Base-by-base conservation (phyloP, 2,888 invertebrate genomes). In the Parthenolecanium corni region DNA sequence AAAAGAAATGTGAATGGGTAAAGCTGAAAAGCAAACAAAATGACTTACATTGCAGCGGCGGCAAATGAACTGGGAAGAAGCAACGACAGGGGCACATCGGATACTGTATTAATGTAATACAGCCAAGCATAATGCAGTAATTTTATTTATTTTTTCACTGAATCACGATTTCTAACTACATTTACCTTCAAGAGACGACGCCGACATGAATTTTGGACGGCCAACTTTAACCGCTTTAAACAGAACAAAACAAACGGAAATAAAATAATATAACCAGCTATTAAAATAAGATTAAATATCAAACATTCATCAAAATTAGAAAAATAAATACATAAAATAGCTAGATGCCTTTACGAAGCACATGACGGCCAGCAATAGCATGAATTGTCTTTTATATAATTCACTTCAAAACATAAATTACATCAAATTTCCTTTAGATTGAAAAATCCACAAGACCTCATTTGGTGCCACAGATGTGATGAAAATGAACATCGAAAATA, bases 221-320 rank as follows among this genome's bases (percentile, higher is more conserved):
- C 75, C 74, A 70, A 76, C 73, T 73, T 73, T 74, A 68, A 76
- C 72, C 71, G 76, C 76, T 76, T 74, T 72, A 75, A 75, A 73
- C 74, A 73, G 71, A 53, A 53, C 3, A 42, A 52, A 52, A 23
- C 23, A 23, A 52, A 31, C n/a, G 16, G 24, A 47, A 64, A 4
- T 53, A 49, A 38, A 58, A 66, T 57, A 61, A 57, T 52, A 51
- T 14, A 47, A 31, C 46, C 20, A 42, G 47, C 40, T n/a, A 38
- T 5, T 31, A 31, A 3, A 4, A 44, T 6, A 4, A 44, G 18
- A 44, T 18, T 44, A 44, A n/a, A n/a, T n/a, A 44, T 14, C 14
- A 18, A 44, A 44, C n/a, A n/a, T 4, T 44, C 3, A 14, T 49
- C 9, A 38, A 38, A 38, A 38, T n/a, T n/a, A n/a, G n/a, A n/a